These are phyloP conservation scores for Orius insidiosus DNA, from an alignment of 1,140 invertebrate species.

Conservation along the genomic window DNA sequence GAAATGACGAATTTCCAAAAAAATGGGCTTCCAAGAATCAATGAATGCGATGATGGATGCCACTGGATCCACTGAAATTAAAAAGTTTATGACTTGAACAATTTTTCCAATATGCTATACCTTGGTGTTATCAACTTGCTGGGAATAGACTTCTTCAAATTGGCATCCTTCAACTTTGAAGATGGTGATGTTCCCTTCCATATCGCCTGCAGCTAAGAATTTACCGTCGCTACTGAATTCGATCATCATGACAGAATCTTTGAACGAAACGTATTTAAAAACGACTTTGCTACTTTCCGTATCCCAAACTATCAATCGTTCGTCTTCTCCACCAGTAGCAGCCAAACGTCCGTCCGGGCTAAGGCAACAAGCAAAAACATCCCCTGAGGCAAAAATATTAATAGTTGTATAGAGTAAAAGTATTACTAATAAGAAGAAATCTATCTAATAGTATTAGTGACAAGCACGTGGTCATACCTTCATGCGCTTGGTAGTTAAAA, in stretches of 20 bases:
- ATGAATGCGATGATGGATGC: conserved; percentile 2
- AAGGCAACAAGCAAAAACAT: conserved; percentile 1
- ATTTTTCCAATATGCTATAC: no score
- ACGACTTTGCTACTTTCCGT: background rate
- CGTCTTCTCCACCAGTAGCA: conserved; percentile 4
- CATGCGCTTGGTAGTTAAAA: no score
- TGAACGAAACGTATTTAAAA: background rate
- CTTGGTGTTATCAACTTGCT: no score
- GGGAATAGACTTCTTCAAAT: no score
- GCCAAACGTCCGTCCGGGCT: background rate
- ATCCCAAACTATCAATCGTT: background rate
- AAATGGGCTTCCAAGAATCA: conserved; percentile 1
- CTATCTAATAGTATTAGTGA: no score
- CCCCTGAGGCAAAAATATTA: background rate
- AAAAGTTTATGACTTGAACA: no score
- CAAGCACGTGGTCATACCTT: no score
- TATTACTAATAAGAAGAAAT: no score
- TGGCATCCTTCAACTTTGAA: background rate
- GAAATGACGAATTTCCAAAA: no score
- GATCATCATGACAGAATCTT: conserved; percentile 6
- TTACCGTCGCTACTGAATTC: conserved; percentile 5
- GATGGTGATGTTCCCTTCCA: background rate
- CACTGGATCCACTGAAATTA: conserved; percentile 5
- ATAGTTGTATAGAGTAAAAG: no score
- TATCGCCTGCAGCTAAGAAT: background rate